These are phyloP conservation scores for Sipunculus nudus DNA, from an alignment of 2,888 invertebrate genomes.

Conservation along the genomic window DNA sequence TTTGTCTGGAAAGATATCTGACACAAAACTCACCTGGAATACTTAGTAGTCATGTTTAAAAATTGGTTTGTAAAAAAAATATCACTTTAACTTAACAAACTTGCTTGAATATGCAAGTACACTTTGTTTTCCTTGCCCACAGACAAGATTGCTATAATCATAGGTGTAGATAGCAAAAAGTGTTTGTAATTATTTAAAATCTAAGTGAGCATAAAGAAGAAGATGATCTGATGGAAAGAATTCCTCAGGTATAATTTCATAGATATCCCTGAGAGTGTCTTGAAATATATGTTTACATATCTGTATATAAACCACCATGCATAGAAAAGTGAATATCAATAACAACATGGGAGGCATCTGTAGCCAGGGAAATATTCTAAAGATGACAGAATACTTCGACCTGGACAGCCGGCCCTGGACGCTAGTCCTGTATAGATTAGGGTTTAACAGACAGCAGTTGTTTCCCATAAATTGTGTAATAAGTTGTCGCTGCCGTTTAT, in stretches of 20 bases:
- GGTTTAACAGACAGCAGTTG: constrained; percentile 54
- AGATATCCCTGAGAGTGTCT: constrained; percentile 40
- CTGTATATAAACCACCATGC: constrained; percentile 29
- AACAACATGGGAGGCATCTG: constrained; percentile 47
- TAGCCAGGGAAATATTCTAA: constrained; percentile 35
- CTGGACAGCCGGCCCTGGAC: background rate
- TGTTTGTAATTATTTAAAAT: too few relatives aligned
- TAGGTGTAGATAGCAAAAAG: too few relatives aligned
- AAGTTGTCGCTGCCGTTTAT: constrained; percentile 39
- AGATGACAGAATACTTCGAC: constrained; percentile 14
- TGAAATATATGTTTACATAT: constrained; percentile 33
- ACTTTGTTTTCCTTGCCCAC: too few relatives aligned
- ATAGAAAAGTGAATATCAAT: constrained; percentile 36
- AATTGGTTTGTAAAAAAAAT: too few relatives aligned
- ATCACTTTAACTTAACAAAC: too few relatives aligned
- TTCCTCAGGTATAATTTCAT: constrained; percentile 51
- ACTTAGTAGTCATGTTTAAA: too few relatives aligned
- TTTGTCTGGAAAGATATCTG: too few relatives aligned
- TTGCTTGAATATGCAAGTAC: too few relatives aligned
- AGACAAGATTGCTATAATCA: too few relatives aligned
- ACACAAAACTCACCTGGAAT: too few relatives aligned
- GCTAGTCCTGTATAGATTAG: constrained; percentile 35
- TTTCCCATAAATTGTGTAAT: constrained; percentile 42
- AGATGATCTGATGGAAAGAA: constrained; percentile 58
- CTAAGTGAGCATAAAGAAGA: too few relatives aligned